Evolutionary conservation across 2,113 vertebrate genomes (phyloP).

Genomic region (Eupsittula cactorum): DNA sequence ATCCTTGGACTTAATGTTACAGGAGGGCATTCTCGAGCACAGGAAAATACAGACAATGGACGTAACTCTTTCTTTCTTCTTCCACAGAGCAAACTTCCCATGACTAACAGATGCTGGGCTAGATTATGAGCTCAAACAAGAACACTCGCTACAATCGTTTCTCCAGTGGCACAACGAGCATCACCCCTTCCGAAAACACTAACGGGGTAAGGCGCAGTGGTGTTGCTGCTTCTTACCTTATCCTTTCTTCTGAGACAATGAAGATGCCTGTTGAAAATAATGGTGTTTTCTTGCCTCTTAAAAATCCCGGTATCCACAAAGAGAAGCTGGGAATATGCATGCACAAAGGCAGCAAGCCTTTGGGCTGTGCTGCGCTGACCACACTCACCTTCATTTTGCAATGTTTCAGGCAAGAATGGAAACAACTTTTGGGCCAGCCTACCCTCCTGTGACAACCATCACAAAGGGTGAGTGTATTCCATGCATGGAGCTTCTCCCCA

Average conservation of each 20-base stretch:
- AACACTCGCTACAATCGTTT: slow-evolving; percentile 78
- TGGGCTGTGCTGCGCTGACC: neutral
- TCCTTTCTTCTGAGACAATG: neutral
- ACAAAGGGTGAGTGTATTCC: slow-evolving; percentile 84
- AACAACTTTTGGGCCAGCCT: slow-evolving; percentile 90
- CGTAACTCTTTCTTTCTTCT: neutral
- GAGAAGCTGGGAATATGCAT: neutral
- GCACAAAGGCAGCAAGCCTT: neutral
- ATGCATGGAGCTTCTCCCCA: neutral
- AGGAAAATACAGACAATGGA: neutral
- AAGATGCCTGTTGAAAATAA: neutral
- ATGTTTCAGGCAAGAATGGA: slow-evolving; percentile 90
- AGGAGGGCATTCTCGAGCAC: neutral
- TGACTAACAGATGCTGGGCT: slow-evolving; percentile 63
- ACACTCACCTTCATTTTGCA: neutral
- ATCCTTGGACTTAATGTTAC: neutral
- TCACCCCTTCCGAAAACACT: slow-evolving; percentile 71
- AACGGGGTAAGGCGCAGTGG: slow-evolving; percentile 75
- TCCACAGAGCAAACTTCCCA: slow-evolving; percentile 63
- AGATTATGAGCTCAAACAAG: slow-evolving; percentile 86
- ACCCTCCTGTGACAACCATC: slow-evolving; percentile 88
- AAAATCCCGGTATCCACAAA: neutral
- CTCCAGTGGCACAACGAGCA: slow-evolving; percentile 73
- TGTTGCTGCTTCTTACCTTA: neutral
- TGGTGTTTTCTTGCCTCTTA: neutral